These are phyloP conservation scores for Periphyllus acericola DNA, from an alignment of 2,888 invertebrate species.

Conservation along the genomic window DNA sequence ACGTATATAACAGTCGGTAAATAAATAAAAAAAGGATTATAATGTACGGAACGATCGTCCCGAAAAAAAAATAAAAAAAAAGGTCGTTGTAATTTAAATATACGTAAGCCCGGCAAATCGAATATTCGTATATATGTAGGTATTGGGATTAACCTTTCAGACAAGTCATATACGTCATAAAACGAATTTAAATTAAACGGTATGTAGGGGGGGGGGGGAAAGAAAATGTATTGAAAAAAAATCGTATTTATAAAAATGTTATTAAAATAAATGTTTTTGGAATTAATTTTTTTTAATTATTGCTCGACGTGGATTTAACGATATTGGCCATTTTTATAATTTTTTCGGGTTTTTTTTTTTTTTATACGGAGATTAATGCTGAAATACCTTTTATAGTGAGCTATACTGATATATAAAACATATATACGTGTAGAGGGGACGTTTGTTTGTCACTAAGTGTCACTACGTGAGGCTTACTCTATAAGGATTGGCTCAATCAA, in stretches of 20 bases:
- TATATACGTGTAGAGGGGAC: not conserved
- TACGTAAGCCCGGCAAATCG: conserved; percentile 42
- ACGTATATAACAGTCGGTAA: not conserved
- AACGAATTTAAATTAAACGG: conserved; percentile 43
- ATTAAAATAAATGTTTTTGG: conserved; percentile 40
- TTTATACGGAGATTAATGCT: conserved; percentile 47
- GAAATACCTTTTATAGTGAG: conserved; percentile 22
- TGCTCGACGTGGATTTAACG: conserved; percentile 39
- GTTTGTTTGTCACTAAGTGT: conserved; percentile 51
- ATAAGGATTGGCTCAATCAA: conserved; percentile 47
- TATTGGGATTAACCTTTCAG: conserved; percentile 54
- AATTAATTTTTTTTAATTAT: conserved; percentile 49
- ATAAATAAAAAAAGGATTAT: conserved; percentile 41
- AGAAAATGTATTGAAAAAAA: conserved; percentile 27
- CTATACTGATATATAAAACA: not conserved
- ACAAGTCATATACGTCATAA: conserved; percentile 42
- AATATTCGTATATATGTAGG: not conserved
- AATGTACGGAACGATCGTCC: not conserved
- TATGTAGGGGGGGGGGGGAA: not conserved
- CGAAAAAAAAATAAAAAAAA: not conserved
- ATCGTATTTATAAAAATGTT: conserved; percentile 38
- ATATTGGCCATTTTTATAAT: conserved; percentile 25
- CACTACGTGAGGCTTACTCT: conserved; percentile 44
- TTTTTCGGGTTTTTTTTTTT: no score
- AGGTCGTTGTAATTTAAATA: conserved; percentile 36